Evolutionary conservation across 2,113 vertebrate genomes (phyloP), one percentile per base, ranked within the genome.

Genomic region (Oryzias javanicus): DNA sequence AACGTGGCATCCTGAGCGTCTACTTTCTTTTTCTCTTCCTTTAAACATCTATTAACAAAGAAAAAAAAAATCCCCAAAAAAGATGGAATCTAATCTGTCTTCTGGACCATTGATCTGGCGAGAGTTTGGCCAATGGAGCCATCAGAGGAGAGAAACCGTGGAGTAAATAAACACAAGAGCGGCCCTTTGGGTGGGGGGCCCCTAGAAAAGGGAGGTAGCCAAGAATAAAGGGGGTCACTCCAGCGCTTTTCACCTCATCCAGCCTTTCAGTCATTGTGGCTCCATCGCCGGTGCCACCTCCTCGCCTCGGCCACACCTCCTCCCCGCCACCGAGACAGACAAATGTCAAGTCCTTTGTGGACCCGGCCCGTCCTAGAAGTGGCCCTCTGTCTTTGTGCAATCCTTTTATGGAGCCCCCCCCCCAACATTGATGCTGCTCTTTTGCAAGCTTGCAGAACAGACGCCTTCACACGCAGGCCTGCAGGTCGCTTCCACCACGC

Each of bases 271-370:
- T 86, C 88, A 86, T 88, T 91, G 89, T 85, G 79, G 82, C 82
- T 81, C 82, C 88, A 84, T 85, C 85, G 75, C 82, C 80, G 67
- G 83, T 82, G 87, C 88, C 76, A 66, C 80, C 89, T 64, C 84
- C 82, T 68, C 70, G 47, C 41, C 45, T 70, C 72, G 69, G 85
- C 67, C 80, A 81, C 80, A 66, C 83, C 87, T 74, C 81, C 82
- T 81, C 85, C 22, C 89, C 82, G 72, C 80, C 87, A 89, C 86
- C 42, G 88, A 91, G 91, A 93, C 90, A 89, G 91, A 91, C 89
- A 94, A 92, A 93, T 92, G 92, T 93, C 93, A 94, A 85, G 75
- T 87, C 90, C 90, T 89, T 91, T 92, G 88, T 92, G 84, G 82
- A 87, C 85, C 86, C 2, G 70, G 70, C 83, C 77, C 56, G 15